phyloP scores from a whole-genome alignment of 2,113 vertebrate genomes.

The Chionomys nivalis region DNA sequence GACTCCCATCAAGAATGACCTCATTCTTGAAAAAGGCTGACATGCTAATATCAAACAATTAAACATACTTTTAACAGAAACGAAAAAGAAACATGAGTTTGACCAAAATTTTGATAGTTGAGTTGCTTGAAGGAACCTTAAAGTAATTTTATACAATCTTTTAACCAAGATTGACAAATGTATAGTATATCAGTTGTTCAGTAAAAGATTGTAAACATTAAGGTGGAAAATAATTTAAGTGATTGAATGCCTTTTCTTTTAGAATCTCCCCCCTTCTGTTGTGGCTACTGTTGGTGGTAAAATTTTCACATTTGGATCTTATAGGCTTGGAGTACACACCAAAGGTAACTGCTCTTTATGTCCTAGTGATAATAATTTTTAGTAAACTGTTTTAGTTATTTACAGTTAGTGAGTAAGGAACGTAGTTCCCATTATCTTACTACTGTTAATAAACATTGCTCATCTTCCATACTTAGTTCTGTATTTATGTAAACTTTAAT shows the following conservation, averaged over 20 bases:
- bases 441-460: background rate
- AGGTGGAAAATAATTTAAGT: conserved; percentile 34
- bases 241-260: conserved; percentile 64
- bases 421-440: background rate
- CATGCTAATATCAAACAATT: conserved; percentile 35
- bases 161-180: background rate
- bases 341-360: conserved; percentile 90
- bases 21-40: conserved; percentile 13
- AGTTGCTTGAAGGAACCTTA: background rate
- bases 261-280: conserved; percentile 94
- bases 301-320: conserved; percentile 98
- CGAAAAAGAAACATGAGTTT: background rate
- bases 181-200: background rate
- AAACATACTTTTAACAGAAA: conserved; percentile 34
- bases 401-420: conserved; percentile 31
- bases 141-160: conserved; percentile 8
- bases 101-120: conserved; percentile 10
- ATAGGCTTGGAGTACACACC: conserved; percentile 97
- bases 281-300: conserved; percentile 92
- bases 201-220: background rate
- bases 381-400: conserved; percentile 39
- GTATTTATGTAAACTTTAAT: conserved; percentile 33
- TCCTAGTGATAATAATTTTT: conserved; percentile 42
- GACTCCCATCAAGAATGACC: conserved; percentile 42
- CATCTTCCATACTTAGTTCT: conserved; percentile 35